These are phyloP conservation scores for Corythaixoides concolor DNA, from an alignment of 2,113 vertebrate genomes.

Conservation along the genomic window DNA sequence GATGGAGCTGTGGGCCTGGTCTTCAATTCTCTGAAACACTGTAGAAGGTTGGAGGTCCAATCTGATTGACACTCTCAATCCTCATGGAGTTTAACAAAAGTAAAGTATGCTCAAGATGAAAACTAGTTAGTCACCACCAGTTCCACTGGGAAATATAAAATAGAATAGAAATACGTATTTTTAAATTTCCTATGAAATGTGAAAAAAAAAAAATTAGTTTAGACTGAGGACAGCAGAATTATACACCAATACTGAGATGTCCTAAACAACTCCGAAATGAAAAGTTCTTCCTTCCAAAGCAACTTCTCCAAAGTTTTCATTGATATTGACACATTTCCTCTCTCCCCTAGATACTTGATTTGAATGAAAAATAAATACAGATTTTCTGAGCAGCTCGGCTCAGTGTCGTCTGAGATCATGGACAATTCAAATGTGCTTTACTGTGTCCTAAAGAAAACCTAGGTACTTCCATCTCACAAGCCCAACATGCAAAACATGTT, in stretches of 20 bases:
- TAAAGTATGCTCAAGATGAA: neutral
- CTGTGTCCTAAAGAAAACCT: neutral
- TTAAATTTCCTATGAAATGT: neutral
- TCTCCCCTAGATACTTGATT: neutral
- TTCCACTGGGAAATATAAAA: neutral
- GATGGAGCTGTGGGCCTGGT: neutral
- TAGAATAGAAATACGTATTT: neutral
- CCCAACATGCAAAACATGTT: neutral
- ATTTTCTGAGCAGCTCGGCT: neutral
- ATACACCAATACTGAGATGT: neutral
- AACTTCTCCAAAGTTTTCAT: neutral
- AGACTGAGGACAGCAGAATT: neutral
- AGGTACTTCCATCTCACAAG: neutral
- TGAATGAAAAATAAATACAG: neutral
- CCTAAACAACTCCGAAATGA: neutral
- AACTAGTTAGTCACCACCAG: neutral
- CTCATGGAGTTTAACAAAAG: neutral
- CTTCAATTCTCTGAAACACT: neutral
- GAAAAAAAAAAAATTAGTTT: neutral
- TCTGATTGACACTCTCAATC: neutral
- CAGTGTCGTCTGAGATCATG: neutral
- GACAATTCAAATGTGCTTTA: neutral
- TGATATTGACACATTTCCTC: neutral
- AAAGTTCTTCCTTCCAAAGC: neutral
- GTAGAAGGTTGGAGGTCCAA: neutral